These are phyloP conservation scores for Oeneis ivallda DNA, from an alignment of 2,888 invertebrate species.

Conservation along the genomic window DNA sequence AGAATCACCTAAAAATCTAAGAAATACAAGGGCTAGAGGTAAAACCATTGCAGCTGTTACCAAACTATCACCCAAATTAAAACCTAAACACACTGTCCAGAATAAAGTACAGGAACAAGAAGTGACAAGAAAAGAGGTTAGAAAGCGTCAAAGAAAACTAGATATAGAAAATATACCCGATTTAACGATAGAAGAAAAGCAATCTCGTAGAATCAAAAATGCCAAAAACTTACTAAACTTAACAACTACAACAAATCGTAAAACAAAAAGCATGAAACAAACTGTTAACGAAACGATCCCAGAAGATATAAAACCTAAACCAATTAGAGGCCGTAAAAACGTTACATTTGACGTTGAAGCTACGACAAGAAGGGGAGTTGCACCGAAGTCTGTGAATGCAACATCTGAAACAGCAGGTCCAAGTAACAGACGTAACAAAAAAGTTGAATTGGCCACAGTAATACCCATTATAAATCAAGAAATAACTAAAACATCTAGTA, in stretches of 20 bases:
- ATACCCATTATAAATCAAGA: background rate
- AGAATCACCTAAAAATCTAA: constrained; percentile 1
- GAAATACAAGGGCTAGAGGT: background rate
- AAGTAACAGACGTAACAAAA: background rate
- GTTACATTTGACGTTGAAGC: background rate
- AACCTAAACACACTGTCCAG: background rate
- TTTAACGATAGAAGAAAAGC: background rate
- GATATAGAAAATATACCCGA: background rate
- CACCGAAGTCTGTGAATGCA: background rate
- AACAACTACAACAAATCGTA: background rate
- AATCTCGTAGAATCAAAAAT: constrained; percentile 1
- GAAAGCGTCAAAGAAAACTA: background rate
- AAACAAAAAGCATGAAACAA: background rate
- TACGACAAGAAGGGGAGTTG: background rate
- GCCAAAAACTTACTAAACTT: background rate
- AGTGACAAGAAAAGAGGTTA: background rate
- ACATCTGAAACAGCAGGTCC: background rate
- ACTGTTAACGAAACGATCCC: background rate
- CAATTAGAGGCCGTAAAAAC: background rate
- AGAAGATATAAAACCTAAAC: background rate
- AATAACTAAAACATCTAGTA: background rate
- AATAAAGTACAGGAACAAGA: background rate
- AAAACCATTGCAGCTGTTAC: background rate
- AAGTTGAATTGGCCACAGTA: background rate
- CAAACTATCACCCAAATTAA: background rate